Evolutionary conservation across 2,797 vertebrate genomes (phyloP).

Genomic region (Channallabes apus): DNA sequence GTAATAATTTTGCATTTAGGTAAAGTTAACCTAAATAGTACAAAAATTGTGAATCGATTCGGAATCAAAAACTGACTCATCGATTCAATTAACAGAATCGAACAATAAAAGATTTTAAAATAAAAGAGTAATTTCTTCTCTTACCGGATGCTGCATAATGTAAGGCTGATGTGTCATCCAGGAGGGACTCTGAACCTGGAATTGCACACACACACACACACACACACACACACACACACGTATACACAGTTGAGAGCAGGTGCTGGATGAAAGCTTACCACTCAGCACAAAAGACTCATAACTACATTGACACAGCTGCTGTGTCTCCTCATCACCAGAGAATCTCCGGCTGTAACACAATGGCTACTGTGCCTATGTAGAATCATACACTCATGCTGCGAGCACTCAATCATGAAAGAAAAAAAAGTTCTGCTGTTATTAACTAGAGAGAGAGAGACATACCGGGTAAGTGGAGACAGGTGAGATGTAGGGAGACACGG

Average conservation of each 20-base stretch:
- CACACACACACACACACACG: constrained; percentile 27
- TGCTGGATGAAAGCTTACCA: constrained; percentile 26
- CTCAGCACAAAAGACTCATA: constrained; percentile 31
- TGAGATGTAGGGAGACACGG: constrained; percentile 95
- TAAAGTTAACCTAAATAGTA: too few relatives aligned
- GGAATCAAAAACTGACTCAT: too few relatives aligned
- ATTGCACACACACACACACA: constrained; percentile 43
- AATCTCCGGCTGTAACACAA: not conserved
- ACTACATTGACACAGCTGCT: constrained; percentile 36
- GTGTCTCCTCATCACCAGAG: not conserved
- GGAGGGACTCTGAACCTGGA: constrained; percentile 95
- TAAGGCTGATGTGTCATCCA: constrained; percentile 98
- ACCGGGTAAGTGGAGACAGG: constrained; percentile 98
- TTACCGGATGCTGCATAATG: constrained; percentile 98
- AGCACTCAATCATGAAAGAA: not conserved
- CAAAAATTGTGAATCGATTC: too few relatives aligned
- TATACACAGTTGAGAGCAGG: constrained; percentile 23
- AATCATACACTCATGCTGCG: not conserved
- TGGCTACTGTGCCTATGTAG: not conserved
- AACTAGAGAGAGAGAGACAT: constrained; percentile 40
- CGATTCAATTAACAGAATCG: too few relatives aligned
- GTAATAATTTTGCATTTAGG: too few relatives aligned
- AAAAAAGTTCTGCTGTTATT: not conserved
- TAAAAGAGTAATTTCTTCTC: too few relatives aligned
- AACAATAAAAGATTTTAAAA: too few relatives aligned